Percentiles rank a stretch among this genome's conserved stretches.
phyloP scores from a whole-genome alignment of 2,888 invertebrate species.

The Thalpophila matura region DNA sequence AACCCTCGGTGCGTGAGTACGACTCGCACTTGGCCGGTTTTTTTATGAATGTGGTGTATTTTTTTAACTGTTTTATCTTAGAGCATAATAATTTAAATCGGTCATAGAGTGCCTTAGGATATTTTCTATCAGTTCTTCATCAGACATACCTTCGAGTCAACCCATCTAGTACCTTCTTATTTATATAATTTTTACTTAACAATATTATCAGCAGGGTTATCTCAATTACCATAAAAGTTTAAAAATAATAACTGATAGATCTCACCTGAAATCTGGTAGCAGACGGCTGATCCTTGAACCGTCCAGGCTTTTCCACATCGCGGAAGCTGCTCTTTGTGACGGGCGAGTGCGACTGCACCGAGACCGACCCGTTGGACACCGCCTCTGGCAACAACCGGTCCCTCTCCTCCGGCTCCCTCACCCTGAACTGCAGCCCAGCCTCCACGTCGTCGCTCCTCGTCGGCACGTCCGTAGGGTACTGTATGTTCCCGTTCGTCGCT shows the following conservation, averaged over 20 bases:
- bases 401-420: conserved; percentile 73
- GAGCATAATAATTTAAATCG: not conserved
- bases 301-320: conserved; percentile 91
- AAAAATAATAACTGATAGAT: not conserved
- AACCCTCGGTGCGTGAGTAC: too few species aligned
- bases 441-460: conserved; percentile 79
- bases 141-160: too few species aligned
- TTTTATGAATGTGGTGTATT: not conserved
- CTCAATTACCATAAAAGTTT: too few species aligned
- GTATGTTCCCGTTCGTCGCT: conserved; percentile 87
- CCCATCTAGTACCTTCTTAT: too few species aligned
- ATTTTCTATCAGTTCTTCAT: too few species aligned
- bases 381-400: conserved; percentile 77
- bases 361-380: conserved; percentile 67
- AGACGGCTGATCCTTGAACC: conserved; percentile 91
- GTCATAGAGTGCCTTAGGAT: too few species aligned
- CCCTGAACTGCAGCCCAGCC: conserved; percentile 81
- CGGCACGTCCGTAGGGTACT: conserved; percentile 81
- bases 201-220: not conserved
- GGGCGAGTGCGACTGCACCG: conserved; percentile 69
- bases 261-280: conserved; percentile 92
- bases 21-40: too few species aligned
- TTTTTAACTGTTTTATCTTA: not conserved
- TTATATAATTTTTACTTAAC: not conserved
- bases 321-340: conserved; percentile 92